Evolutionary conservation across 2,113 vertebrate species (phyloP).

Genomic region (Odocoileus virginianus): DNA sequence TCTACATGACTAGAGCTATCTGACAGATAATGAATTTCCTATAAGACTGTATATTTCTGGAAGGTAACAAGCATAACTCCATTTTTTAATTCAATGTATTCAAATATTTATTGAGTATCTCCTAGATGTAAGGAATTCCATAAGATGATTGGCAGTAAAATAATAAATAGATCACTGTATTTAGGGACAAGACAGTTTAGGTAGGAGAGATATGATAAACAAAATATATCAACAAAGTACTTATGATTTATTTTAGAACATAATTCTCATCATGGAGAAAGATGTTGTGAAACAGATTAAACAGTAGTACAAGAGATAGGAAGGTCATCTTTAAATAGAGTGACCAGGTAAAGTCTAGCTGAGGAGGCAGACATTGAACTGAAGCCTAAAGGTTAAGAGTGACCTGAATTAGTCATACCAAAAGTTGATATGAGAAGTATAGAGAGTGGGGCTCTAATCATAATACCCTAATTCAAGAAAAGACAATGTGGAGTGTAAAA

Average conservation of each 20-base stretch:
- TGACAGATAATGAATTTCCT: background rate
- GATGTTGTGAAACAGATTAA: background rate
- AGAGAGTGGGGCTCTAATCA: background rate
- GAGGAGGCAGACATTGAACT: background rate
- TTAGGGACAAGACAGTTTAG: background rate
- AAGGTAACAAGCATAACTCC: background rate
- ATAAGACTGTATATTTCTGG: background rate
- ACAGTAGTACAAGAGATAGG: background rate
- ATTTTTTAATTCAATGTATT: background rate
- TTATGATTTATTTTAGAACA: background rate
- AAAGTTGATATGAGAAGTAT: background rate
- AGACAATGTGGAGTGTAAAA: background rate
- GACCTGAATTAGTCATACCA: background rate
- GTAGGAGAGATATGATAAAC: background rate
- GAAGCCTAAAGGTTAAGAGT: background rate
- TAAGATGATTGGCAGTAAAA: background rate
- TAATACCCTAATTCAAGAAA: background rate
- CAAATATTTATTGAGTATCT: background rate
- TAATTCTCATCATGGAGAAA: background rate
- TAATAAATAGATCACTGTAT: background rate
- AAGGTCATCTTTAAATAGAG: background rate
- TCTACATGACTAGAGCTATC: background rate
- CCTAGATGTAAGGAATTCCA: background rate
- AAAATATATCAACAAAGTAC: background rate
- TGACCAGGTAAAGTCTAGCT: background rate